Evolutionary conservation across 2,888 invertebrate genomes (phyloP).

Genomic region (Clunio marinus): DNA sequence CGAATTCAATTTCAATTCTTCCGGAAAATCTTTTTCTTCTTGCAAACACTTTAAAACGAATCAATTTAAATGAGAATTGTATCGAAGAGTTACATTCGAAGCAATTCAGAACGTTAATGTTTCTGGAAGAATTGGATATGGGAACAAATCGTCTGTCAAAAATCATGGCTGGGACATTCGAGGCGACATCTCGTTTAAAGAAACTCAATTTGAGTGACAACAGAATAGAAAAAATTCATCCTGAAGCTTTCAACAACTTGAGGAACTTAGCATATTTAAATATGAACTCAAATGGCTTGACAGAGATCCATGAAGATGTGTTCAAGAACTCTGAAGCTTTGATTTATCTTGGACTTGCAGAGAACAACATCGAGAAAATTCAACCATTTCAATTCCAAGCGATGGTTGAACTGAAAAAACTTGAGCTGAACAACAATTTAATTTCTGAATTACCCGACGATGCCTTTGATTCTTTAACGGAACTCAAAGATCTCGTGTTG

Average conservation of each 20-base stretch:
- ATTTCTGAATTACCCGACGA: slow-evolving; percentile 15
- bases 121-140: slow-evolving; percentile 25
- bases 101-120: slow-evolving; percentile 22
- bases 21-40: slow-evolving; percentile 35
- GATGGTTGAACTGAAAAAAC: slow-evolving; percentile 38
- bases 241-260: slow-evolving; percentile 8
- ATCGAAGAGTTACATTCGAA: slow-evolving; percentile 11
- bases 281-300: neutral
- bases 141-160: slow-evolving; percentile 22
- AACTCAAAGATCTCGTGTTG: slow-evolving; percentile 25
- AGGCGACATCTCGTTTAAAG: slow-evolving; percentile 36
- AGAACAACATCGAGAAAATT: slow-evolving; percentile 40
- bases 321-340: slow-evolving; percentile 40
- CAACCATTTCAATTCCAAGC: slow-evolving; percentile 39
- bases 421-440: slow-evolving; percentile 40
- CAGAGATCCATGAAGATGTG: neutral
- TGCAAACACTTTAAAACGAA: slow-evolving; percentile 16
- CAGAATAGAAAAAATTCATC: slow-evolving; percentile 39
- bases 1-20: neutral
- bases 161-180: slow-evolving; percentile 37
- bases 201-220: slow-evolving; percentile 40
- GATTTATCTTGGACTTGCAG: slow-evolving; percentile 37
- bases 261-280: neutral
- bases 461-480: slow-evolving; percentile 23
- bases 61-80: neutral